Evolutionary conservation across 1,140 invertebrate genomes (phyloP).

Genomic region (Pseudomyrmex concolor): DNA sequence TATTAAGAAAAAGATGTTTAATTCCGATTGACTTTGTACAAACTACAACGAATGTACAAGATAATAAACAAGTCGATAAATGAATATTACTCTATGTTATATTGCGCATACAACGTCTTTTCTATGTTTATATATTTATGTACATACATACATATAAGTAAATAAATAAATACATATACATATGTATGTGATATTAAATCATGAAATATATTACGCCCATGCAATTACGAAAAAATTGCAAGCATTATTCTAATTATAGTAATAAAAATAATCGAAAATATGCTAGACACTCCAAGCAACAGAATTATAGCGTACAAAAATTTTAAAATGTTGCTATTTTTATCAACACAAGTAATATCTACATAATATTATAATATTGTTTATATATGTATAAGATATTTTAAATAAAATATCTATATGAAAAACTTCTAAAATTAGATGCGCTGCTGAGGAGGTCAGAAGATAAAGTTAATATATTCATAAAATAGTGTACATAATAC

Average conservation of each 20-base stretch:
- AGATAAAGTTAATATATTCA: slow-evolving; percentile 58
- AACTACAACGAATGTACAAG: slow-evolving; percentile 10
- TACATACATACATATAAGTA: slow-evolving; percentile 33
- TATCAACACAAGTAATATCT: slow-evolving; percentile 69
- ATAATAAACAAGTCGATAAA: background rate
- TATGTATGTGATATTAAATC: slow-evolving; percentile 54
- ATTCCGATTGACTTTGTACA: background rate
- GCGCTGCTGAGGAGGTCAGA: slow-evolving; percentile 67
- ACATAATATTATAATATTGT: slow-evolving; percentile 73
- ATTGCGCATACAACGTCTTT: slow-evolving; percentile 73
- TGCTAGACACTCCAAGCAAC: slow-evolving; percentile 73
- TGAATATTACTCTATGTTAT: slow-evolving; percentile 64
- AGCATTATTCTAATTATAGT: slow-evolving; percentile 50
- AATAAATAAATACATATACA: slow-evolving; percentile 28
- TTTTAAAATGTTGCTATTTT: slow-evolving; percentile 68
- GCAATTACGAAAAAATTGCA: slow-evolving; percentile 56
- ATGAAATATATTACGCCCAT: slow-evolving; percentile 51
- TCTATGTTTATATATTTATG: slow-evolving; percentile 50
- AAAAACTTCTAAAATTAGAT: slow-evolving; percentile 44
- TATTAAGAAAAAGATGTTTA: background rate
- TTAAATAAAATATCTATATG: slow-evolving; percentile 67
- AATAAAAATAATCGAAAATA: slow-evolving; percentile 75
- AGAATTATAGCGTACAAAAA: slow-evolving; percentile 70
- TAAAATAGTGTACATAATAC: slow-evolving; percentile 25
- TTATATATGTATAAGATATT: no score